A percentile compares a stretch with the other conserved stretches of the same genome.
phyloP scores from a whole-genome alignment of 2,888 invertebrate species.

The Drosophila ustulata region DNA sequence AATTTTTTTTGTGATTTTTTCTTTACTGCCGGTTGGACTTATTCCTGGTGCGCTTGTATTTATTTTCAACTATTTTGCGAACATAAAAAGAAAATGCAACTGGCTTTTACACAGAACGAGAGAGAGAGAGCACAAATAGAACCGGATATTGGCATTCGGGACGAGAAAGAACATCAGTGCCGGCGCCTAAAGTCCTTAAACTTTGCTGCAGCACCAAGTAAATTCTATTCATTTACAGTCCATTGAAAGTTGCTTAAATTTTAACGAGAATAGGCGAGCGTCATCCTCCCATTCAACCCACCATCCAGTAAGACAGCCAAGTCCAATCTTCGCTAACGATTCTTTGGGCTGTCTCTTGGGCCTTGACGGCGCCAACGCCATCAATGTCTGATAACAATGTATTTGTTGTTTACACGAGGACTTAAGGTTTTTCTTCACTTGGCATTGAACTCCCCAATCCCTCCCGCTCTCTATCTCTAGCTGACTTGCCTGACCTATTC shows the following conservation, averaged over 20 bases:
- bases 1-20: conserved; percentile 12
- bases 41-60: conserved; percentile 47
- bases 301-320: conserved; percentile 14
- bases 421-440: conserved; percentile 63
- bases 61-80: conserved; percentile 63
- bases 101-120: conserved; percentile 10
- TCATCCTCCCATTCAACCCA: not conserved
- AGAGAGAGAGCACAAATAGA: conserved; percentile 27
- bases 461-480: not conserved
- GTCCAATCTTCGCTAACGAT: conserved; percentile 53
- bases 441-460: conserved; percentile 20
- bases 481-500: conserved; percentile 19
- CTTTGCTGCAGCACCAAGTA: conserved; percentile 43
- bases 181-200: conserved; percentile 44
- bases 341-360: conserved; percentile 33
- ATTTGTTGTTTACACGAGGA: conserved; percentile 69
- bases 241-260: conserved; percentile 77
- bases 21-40: conserved; percentile 34
- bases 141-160: conserved; percentile 48
- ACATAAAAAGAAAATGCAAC: conserved; percentile 50
- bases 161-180: conserved; percentile 24
- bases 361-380: conserved; percentile 66
- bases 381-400: conserved; percentile 68
- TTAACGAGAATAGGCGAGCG: conserved; percentile 57
- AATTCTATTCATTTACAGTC: conserved; percentile 73